phyloP scores from a whole-genome alignment of 2,113 vertebrate genomes.

The Dascyllus trimaculatus region DNA sequence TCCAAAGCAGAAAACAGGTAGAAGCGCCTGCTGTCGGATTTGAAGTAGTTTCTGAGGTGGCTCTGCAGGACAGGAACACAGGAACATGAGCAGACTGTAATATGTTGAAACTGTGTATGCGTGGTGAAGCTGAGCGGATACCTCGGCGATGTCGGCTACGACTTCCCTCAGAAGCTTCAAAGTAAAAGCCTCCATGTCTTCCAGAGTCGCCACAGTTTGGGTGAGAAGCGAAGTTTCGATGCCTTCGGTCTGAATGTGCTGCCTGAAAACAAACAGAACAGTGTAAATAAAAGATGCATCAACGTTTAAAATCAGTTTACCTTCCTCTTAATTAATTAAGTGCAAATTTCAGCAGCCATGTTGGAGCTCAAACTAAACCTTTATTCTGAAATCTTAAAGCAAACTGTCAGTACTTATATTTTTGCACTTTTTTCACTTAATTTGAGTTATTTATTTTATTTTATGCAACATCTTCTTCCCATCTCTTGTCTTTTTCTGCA shows the following conservation, averaged over 20 bases:
- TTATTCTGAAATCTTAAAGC: too few relatives aligned
- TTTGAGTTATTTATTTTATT: too few relatives aligned
- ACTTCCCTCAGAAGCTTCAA: conserved; percentile 22
- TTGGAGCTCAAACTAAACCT: too few relatives aligned
- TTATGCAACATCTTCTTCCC: too few relatives aligned
- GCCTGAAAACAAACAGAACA: conserved; percentile 51
- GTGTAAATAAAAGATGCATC: not conserved
- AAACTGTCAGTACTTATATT: too few relatives aligned
- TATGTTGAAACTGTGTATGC: not conserved
- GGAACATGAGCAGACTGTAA: not conserved
- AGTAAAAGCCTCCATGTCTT: conserved; percentile 39
- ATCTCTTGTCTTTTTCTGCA: too few relatives aligned
- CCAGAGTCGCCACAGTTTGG: conserved; percentile 20
- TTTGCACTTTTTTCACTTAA: too few relatives aligned
- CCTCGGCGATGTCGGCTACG: conserved; percentile 42
- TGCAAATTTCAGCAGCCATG: too few relatives aligned
- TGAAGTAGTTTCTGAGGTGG: conserved; percentile 67
- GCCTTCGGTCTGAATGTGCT: not conserved
- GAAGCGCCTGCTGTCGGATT: not conserved
- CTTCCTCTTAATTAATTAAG: too few relatives aligned
- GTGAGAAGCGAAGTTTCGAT: not conserved
- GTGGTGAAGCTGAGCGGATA: not conserved
- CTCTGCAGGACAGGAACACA: conserved; percentile 43
- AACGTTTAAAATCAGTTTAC: too few relatives aligned
- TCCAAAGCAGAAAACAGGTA: fast-evolving